Evolutionary conservation across 2,888 invertebrate species (phyloP).

Genomic region (Mesorhabditis spiculigera): DNA sequence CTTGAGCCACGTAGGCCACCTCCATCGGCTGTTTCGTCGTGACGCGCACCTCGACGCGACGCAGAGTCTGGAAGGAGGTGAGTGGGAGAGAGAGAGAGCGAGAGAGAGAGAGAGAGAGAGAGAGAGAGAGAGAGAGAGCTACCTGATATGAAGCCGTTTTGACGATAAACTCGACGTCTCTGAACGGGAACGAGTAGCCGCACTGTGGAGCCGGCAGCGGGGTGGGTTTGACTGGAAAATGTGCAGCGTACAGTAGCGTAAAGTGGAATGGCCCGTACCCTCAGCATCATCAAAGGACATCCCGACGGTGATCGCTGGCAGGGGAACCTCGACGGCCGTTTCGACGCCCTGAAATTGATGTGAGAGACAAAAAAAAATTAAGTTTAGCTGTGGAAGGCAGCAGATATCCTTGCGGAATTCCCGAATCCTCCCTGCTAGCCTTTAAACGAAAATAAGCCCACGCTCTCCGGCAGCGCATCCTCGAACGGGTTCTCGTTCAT

Average conservation of each 20-base stretch:
- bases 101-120: too few relatives aligned
- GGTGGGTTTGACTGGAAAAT: not conserved
- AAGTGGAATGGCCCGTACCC: not conserved
- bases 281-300: not conserved
- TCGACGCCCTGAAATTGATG: constrained; percentile 2
- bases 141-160: not conserved
- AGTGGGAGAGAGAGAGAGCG: too few relatives aligned
- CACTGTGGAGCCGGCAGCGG: not conserved
- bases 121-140: too few relatives aligned
- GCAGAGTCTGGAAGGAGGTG: not conserved
- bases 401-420: not conserved
- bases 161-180: constrained; percentile 6
- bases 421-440: not conserved
- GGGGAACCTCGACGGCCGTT: constrained; percentile 1
- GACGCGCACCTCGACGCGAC: not conserved
- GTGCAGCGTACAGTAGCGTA: not conserved
- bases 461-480: not conserved
- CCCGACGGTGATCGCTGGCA: not conserved
- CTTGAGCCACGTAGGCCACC: not conserved
- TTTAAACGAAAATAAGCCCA: not conserved
- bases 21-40: not conserved
- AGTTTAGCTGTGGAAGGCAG: not conserved
- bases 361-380: not conserved
- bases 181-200: not conserved
- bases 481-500: not conserved